Percentiles rank a stretch among this genome's conserved stretches.
Conservation (phyloP, 2,888 invertebrate species). For the Limnephilus rhombicus region DNA sequence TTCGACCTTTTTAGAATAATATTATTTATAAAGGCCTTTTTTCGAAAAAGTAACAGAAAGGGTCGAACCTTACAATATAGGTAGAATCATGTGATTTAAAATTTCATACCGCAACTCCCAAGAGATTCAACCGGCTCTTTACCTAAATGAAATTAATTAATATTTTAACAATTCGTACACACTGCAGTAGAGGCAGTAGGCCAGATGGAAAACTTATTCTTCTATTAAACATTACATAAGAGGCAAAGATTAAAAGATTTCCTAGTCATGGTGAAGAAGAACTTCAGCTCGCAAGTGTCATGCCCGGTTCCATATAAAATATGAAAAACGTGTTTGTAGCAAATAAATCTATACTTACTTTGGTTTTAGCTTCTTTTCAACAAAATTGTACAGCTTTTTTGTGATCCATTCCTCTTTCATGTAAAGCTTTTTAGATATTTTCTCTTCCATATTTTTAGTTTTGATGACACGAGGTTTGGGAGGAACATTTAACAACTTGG, state of each 20-base stretch:
- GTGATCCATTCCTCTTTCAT: constrained; percentile 74
- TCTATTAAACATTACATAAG: background rate
- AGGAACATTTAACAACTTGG: background rate
- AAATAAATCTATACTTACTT: constrained; percentile 70
- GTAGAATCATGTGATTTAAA: background rate
- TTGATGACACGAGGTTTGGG: constrained; percentile 28
- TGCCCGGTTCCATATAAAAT: background rate
- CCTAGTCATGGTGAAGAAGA: background rate
- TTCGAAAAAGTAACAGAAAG: background rate
- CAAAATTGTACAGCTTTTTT: constrained; percentile 72
- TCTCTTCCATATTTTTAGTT: constrained; percentile 11
- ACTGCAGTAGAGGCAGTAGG: background rate
- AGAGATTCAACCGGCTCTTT: background rate
- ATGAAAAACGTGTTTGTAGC: background rate
- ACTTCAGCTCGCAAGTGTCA: too few relatives aligned
- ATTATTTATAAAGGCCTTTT: background rate
- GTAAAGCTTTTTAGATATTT: constrained; percentile 67
- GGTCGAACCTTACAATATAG: background rate
- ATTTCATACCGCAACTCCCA: background rate
- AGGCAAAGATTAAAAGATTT: background rate
- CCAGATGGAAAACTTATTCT: background rate
- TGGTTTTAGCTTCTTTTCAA: constrained; percentile 73
- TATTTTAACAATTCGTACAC: background rate
- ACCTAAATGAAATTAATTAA: background rate
- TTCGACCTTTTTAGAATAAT: background rate